Conservation (phyloP, 2,888 invertebrate species). For the Pollenia labialis region DNA sequence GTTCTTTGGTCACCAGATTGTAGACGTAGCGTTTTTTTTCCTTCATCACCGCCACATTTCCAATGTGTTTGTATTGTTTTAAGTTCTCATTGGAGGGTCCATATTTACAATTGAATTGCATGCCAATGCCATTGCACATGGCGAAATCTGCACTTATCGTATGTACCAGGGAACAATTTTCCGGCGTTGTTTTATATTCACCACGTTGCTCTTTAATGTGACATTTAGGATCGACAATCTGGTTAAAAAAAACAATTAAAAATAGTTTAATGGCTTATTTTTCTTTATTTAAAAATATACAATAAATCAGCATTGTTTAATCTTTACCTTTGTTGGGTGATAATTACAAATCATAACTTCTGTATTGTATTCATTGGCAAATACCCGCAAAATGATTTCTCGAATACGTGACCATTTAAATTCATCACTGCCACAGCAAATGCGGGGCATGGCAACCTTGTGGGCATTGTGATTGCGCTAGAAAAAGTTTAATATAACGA, state of each 20-base stretch:
- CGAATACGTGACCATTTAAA: conserved; percentile 86
- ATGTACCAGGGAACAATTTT: conserved; percentile 85
- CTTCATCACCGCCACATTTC: conserved; percentile 85
- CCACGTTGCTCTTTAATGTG: conserved; percentile 84
- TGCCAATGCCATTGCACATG: conserved; percentile 86
- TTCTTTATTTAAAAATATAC: no score
- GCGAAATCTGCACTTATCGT: conserved; percentile 86
- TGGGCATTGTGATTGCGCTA: conserved; percentile 84
- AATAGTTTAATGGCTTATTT: no score
- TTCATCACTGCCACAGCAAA: conserved; percentile 87
- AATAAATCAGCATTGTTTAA: no score
- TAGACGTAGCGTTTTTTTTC: conserved; percentile 85
- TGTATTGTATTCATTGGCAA: conserved; percentile 78
- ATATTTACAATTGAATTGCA: conserved; percentile 82
- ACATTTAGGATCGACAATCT: conserved; percentile 78
- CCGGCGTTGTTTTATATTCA: conserved; percentile 85
- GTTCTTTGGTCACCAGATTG: conserved; percentile 87
- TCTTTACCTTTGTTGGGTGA: conserved; percentile 75
- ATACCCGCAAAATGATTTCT: conserved; percentile 79
- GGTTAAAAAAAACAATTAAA: conserved; percentile 10
- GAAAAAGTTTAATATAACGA: background rate
- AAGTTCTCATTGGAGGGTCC: conserved; percentile 79
- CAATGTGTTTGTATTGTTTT: conserved; percentile 80
- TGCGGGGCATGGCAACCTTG: conserved; percentile 87
- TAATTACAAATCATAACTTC: conserved; percentile 79